Evolutionary conservation across 2,888 invertebrate genomes (phyloP).

Genomic region (Calameuta idolon): DNA sequence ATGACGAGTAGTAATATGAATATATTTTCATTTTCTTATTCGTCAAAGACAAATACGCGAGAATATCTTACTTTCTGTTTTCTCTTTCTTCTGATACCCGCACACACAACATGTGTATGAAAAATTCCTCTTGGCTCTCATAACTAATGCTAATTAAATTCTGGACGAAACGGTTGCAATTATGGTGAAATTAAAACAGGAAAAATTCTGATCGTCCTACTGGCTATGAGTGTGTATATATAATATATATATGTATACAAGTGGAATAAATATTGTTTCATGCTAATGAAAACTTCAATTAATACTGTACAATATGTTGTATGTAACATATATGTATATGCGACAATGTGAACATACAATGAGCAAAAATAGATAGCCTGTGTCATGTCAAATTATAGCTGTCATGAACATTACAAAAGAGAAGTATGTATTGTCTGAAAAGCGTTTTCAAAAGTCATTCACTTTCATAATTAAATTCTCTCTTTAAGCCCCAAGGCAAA

Average conservation of each 20-base stretch:
- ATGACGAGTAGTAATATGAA: background rate
- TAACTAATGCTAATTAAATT: background rate
- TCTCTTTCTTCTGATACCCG: background rate
- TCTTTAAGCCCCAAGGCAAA: no score
- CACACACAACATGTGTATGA: background rate
- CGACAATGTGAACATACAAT: background rate
- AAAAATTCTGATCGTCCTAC: no score
- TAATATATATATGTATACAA: no score
- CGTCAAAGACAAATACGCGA: no score
- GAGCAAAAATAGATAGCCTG: background rate
- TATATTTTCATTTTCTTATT: background rate
- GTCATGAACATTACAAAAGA: background rate
- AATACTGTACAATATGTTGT: background rate
- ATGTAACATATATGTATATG: background rate
- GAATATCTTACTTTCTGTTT: background rate
- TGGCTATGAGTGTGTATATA: no score
- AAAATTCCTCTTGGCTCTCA: background rate
- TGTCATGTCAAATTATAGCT: background rate
- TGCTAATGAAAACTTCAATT: background rate
- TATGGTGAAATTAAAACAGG: background rate
- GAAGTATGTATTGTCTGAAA: background rate
- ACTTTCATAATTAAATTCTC: background rate
- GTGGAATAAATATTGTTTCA: background rate
- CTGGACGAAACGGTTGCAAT: background rate
- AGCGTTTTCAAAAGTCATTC: background rate